Evolutionary conservation across 2,797 vertebrate species (phyloP).

Genomic region (Syndactyla subalaris): DNA sequence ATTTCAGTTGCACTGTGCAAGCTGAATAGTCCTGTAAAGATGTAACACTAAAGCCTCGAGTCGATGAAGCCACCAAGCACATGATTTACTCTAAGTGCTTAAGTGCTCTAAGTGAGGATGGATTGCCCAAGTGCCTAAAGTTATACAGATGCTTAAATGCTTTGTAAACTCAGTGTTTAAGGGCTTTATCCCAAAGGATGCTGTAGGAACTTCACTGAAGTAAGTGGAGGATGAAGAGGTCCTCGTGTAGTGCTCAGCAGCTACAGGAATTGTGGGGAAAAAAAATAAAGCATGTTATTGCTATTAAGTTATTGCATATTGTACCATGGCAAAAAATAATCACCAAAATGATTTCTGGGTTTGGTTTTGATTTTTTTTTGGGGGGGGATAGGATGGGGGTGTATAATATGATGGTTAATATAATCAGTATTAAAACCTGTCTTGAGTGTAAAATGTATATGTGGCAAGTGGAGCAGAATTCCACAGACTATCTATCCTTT

Average conservation of each 20-base stretch:
- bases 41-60: neutral
- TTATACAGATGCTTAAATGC: conserved; percentile 37
- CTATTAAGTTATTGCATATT: neutral
- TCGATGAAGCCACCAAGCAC: neutral
- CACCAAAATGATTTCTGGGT: neutral
- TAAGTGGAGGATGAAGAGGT: neutral
- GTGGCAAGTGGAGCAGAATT: neutral
- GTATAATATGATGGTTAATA: neutral
- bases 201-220: neutral
- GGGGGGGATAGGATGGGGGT: accelerated
- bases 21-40: neutral
- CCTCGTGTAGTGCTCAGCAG: neutral
- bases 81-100: conserved; percentile 47
- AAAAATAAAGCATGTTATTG: neutral
- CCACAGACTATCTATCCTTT: neutral
- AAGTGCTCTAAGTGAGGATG: conserved; percentile 32
- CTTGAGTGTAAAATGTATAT: neutral
- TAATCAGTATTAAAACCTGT: neutral
- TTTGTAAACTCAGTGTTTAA: conserved; percentile 16
- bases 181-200: conserved; percentile 26
- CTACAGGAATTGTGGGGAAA: neutral
- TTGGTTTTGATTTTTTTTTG: neutral
- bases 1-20: neutral
- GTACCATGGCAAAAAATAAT: neutral
- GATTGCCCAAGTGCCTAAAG: conserved; percentile 8